Evolutionary conservation across 2,888 invertebrate genomes (phyloP).

Genomic region (Stictocephala bisonia): DNA sequence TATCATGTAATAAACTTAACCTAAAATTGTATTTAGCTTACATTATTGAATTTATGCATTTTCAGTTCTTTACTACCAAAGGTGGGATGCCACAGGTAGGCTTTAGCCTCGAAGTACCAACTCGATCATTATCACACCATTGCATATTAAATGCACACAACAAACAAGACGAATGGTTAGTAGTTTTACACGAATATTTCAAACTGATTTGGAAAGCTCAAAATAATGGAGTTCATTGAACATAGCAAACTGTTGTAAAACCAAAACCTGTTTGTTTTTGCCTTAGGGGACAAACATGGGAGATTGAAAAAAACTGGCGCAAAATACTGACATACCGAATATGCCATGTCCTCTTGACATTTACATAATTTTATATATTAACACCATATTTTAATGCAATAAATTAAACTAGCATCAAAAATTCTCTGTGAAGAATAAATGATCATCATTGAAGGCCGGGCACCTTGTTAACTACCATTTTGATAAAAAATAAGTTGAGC

Average conservation of each 20-base stretch:
- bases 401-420: no score
- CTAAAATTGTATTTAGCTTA: slow-evolving; percentile 44
- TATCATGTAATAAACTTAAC: slow-evolving; percentile 23
- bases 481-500: no score
- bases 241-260: slow-evolving; percentile 39
- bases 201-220: slow-evolving; percentile 36
- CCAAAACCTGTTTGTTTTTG: slow-evolving; percentile 54
- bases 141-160: slow-evolving; percentile 12
- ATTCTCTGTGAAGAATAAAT: no score
- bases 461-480: no score
- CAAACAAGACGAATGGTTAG: background rate
- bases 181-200: background rate
- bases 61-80: slow-evolving; percentile 35
- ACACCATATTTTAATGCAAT: no score
- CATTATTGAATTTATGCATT: slow-evolving; percentile 47
- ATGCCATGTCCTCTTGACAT: slow-evolving; percentile 52
- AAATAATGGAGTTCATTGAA: slow-evolving; percentile 37
- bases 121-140: slow-evolving; percentile 21
- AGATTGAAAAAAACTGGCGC: slow-evolving; percentile 53
- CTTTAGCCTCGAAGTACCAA: slow-evolving; percentile 25
- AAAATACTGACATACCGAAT: slow-evolving; percentile 55
- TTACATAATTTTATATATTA: slow-evolving; percentile 35
- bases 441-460: no score
- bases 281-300: slow-evolving; percentile 50
- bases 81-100: slow-evolving; percentile 47